A percentile compares a stretch with the other conserved stretches of the same genome.
These are phyloP conservation scores for Agonum fuliginosum DNA, from an alignment of 2,888 invertebrate genomes.

Conservation along the genomic window DNA sequence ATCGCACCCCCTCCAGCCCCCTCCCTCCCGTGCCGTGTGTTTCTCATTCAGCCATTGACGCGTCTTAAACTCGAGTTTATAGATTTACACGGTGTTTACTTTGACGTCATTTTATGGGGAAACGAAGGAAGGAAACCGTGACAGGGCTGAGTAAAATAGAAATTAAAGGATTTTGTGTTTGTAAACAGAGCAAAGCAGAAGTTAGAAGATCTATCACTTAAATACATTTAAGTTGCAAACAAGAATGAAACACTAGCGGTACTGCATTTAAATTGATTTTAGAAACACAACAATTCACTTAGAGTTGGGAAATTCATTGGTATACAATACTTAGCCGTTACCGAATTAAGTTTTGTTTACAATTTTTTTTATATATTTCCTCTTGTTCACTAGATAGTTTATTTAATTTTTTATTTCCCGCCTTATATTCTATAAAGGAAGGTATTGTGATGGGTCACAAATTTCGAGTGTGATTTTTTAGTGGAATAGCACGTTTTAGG, in stretches of 20 bases:
- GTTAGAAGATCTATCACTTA: not conserved
- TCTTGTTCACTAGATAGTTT: too few species aligned
- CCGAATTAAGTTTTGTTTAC: too few species aligned
- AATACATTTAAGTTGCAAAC: not conserved
- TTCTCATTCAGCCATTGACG: constrained; percentile 28
- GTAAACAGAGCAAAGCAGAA: not conserved
- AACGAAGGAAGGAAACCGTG: not conserved
- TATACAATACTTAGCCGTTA: too few species aligned
- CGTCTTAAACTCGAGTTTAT: constrained; percentile 40
- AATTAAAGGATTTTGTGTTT: not conserved
- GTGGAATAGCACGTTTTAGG: too few species aligned
- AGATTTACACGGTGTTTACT: constrained; percentile 42
- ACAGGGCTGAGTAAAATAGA: not conserved
- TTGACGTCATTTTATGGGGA: not conserved
- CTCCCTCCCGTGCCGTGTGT: too few species aligned
- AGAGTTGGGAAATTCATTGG: too few species aligned
- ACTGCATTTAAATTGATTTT: constrained; percentile 11
- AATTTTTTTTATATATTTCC: too few species aligned
- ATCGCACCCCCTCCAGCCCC: too few species aligned
- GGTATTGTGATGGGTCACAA: too few species aligned
- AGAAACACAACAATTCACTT: constrained; percentile 31
- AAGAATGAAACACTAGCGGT: constrained; percentile 3
- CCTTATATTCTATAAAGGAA: too few species aligned
- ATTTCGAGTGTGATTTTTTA: too few species aligned
- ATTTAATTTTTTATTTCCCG: too few species aligned